Percentiles rank a stretch among this genome's conserved stretches.
Evolutionary conservation across 37 sponge, comb jelly and placozoan species (phyloP).

Genomic region (Geodia barretti): DNA sequence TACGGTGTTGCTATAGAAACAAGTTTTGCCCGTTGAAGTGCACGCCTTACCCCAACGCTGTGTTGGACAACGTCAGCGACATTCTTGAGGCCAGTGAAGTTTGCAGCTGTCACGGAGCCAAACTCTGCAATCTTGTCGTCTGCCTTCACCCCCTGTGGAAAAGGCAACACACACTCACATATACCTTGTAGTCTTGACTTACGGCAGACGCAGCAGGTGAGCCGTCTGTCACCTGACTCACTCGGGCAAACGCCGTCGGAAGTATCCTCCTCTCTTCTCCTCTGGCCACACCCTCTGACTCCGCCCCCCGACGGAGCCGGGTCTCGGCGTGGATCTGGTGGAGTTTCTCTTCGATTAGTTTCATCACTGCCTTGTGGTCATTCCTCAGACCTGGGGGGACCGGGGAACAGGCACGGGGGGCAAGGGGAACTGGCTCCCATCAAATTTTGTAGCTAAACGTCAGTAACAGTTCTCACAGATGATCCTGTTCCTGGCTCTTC

Average conservation of each 20-base stretch:
- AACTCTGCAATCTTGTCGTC: slow-evolving; percentile 77
- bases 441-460: neutral
- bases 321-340: slow-evolving; percentile 83
- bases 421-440: no score
- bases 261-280: neutral
- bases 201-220: slow-evolving; percentile 55
- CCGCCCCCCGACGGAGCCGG: neutral
- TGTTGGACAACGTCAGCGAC: slow-evolving; percentile 76
- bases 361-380: slow-evolving; percentile 89
- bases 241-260: slow-evolving; percentile 42
- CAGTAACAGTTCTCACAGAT: slow-evolving; percentile 58
- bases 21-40: no score
- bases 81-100: slow-evolving; percentile 62
- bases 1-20: no score
- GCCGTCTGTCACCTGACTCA: slow-evolving; percentile 44
- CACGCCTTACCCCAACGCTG: slow-evolving; percentile 66
- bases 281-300: neutral
- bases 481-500: slow-evolving; percentile 81
- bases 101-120: slow-evolving; percentile 68
- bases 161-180: no score
- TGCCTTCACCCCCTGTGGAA: slow-evolving; percentile 57
- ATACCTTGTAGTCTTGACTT: neutral
- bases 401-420: neutral
- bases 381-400: slow-evolving; percentile 68
- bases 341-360: slow-evolving; percentile 68